Percentiles rank a stretch among this genome's conserved stretches.
Evolutionary conservation across 2,113 vertebrate species (phyloP).

Genomic region (Sebastes schlegelii): DNA sequence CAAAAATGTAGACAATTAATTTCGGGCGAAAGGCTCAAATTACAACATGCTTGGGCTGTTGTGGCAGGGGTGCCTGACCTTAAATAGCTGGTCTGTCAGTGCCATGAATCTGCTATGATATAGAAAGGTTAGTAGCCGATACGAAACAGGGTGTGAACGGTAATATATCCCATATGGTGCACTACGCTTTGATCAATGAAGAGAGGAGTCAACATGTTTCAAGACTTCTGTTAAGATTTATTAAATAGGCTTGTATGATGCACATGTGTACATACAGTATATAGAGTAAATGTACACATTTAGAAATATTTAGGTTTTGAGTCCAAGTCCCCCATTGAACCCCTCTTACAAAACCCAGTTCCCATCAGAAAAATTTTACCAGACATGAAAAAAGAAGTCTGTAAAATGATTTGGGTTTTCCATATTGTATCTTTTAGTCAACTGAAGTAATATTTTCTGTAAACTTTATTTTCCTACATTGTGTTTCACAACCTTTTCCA

Average conservation of each 20-base stretch:
- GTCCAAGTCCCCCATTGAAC: not conserved
- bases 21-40: constrained; percentile 64
- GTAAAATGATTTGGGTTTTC: not conserved
- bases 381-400: not conserved
- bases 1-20: constrained; percentile 76
- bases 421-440: not conserved
- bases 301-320: not conserved
- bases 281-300: not conserved
- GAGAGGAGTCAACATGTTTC: constrained; percentile 41
- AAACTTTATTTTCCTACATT: not conserved
- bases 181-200: constrained; percentile 60
- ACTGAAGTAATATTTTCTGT: not conserved
- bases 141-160: constrained; percentile 54
- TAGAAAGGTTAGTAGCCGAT: constrained; percentile 54
- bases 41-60: constrained; percentile 71
- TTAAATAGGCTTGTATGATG: constrained; percentile 10
- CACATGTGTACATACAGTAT: not conserved
- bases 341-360: not conserved
- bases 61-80: constrained; percentile 67
- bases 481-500: not conserved
- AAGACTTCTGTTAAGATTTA: constrained; percentile 35
- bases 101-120: constrained; percentile 69
- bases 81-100: constrained; percentile 75
- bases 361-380: not conserved
- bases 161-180: constrained; percentile 73